Percentiles rank a stretch among this genome's conserved stretches.
phyloP scores from a whole-genome alignment of 37 sponge, comb jelly and placozoan species.

The Halichondria panicea region DNA sequence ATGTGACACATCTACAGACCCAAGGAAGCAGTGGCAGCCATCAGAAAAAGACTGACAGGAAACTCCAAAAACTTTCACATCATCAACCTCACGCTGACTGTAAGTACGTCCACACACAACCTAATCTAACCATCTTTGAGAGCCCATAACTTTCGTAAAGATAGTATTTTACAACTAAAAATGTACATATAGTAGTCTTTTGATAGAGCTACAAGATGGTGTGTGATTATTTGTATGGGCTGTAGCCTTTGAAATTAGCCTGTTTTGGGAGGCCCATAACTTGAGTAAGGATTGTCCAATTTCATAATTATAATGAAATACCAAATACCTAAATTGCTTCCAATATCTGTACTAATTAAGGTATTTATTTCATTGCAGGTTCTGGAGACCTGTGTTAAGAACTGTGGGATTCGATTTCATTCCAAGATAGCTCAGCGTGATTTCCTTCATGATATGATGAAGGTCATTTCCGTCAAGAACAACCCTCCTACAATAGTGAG shows the following conservation, averaged over 20 bases:
- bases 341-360: background rate
- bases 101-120: slow-evolving; percentile 6
- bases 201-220: no score
- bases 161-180: background rate
- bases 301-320: background rate
- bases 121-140: background rate
- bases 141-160: background rate
- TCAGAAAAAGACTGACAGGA: slow-evolving; percentile 82
- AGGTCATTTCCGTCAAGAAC: slow-evolving; percentile 63
- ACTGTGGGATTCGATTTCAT: slow-evolving; percentile 94
- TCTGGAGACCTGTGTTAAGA: slow-evolving; percentile 94
- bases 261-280: no score
- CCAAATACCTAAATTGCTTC: background rate
- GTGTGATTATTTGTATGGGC: no score
- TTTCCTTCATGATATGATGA: slow-evolving; percentile 81
- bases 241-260: no score
- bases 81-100: slow-evolving; percentile 78
- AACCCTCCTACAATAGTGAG: slow-evolving; percentile 77
- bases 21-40: slow-evolving; percentile 84
- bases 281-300: background rate
- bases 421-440: slow-evolving; percentile 82
- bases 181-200: background rate
- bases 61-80: slow-evolving; percentile 76
- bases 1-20: slow-evolving; percentile 42
- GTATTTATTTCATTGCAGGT: slow-evolving; percentile 22